Evolutionary conservation across 2,888 invertebrate species (phyloP), one percentile per base, ranked within the genome.

Genomic region (Temnothorax ravouxi): DNA sequence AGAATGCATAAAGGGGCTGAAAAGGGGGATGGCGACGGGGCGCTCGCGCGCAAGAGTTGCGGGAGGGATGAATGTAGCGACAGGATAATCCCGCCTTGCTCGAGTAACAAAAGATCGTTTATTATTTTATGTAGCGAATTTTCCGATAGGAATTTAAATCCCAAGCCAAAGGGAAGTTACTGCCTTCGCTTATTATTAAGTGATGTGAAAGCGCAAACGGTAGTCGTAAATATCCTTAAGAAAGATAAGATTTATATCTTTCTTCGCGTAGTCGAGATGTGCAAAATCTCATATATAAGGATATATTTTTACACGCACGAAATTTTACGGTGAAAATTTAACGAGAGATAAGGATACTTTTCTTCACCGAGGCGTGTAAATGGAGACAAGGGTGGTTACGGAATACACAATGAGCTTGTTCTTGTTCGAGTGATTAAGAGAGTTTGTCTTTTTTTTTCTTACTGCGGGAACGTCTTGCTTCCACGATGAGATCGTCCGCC

Each of bases 121-220:
- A 21, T 62, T 61, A 29, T 34, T 62, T 62, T 34, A 34, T 18
- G 8, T 56, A 72, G 15, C 5, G 1, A 34, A 62, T 62, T 21
- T 74, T 72, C 18, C n/a, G 29, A 34, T 71, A 59, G 8, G 2
- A 74, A 44, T 18, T 59, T 74, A n/a, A 21, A 38, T 38, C 11
- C 6, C 18, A 21, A 21, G 18, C 3, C 9, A 1, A 13, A 34
- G 5, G 38, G 44, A 41, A 72, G 25, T 56, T 29, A 21, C 1
- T 61, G 8, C 29, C 41, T 61, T 15, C 15, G 1, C 4, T 25
- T 50, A 3, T 47, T 47, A 47, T 18, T 29, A 59, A 11, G 25
- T n/a, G 29, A 29, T 29, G 38, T 21, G 66, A 2, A 29, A 56
- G 2, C 11, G 25, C 15, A 25, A 25, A 52, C 8, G 50, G 13